These are phyloP conservation scores for Crax fasciolata DNA, from an alignment of 2,797 vertebrate species.

Conservation along the genomic window DNA sequence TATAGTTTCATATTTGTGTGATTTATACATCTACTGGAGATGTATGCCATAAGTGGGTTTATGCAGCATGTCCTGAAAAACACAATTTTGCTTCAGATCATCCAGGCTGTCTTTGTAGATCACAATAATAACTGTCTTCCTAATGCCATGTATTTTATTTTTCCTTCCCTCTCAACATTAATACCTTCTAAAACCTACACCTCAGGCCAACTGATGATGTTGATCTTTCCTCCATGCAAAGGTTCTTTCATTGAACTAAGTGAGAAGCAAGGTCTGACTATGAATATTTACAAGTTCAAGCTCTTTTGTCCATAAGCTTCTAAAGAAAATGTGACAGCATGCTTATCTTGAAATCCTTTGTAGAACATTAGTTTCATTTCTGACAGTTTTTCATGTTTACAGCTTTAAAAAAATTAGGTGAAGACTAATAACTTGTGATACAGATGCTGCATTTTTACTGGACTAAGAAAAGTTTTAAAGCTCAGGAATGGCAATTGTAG, in stretches of 20 bases:
- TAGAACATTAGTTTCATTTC: slow-evolving; percentile 2
- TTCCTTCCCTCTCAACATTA: background rate
- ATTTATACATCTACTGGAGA: background rate
- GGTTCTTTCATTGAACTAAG: slow-evolving; percentile 2
- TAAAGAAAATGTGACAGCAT: background rate
- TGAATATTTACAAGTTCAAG: slow-evolving; percentile 26
- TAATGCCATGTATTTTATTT: background rate
- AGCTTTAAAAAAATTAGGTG: background rate
- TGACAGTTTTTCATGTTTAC: background rate
- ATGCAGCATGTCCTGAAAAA: background rate
- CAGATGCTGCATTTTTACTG: background rate
- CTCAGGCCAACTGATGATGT: background rate
- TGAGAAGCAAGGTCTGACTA: background rate
- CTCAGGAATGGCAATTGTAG: background rate
- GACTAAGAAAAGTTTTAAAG: background rate
- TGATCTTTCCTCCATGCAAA: background rate
- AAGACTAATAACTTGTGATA: background rate
- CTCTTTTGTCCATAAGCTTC: slow-evolving; percentile 19
- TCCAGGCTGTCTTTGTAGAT: slow-evolving; percentile 24
- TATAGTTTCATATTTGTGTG: background rate
- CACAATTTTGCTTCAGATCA: background rate
- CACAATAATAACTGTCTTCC: background rate
- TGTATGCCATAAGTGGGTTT: background rate
- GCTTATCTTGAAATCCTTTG: background rate
- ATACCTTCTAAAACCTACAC: slow-evolving; percentile 10